phyloP scores from a whole-genome alignment of 1,140 invertebrate species.

The Drosophila mauritiana region DNA sequence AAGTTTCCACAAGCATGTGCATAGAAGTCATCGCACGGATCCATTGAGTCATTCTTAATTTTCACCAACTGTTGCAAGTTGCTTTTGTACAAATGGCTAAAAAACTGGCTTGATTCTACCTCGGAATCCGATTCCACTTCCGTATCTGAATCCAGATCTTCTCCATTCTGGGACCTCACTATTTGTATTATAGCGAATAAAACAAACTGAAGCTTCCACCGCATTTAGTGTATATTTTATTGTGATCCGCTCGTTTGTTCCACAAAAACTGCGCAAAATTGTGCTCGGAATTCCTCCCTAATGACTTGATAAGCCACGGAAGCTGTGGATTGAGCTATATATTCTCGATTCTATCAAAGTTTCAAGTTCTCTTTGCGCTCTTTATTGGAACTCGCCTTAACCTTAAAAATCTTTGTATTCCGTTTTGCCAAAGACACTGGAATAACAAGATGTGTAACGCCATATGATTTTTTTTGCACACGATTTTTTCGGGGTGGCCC shows the following conservation, averaged over 20 bases:
- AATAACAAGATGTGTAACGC: no score
- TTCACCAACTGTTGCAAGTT: constrained; percentile 55
- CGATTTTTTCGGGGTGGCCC: no score
- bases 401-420: constrained; percentile 53
- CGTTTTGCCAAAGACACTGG: constrained; percentile 2
- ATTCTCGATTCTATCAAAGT: constrained; percentile 34
- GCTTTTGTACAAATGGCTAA: constrained; percentile 57
- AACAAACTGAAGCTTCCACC: constrained; percentile 32
- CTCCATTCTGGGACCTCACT: constrained; percentile 14
- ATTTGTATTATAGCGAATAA: constrained; percentile 23
- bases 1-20: constrained; percentile 72
- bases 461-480: no score
- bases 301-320: constrained; percentile 53
- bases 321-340: constrained; percentile 39
- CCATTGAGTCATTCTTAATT: constrained; percentile 47
- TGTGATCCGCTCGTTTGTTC: constrained; percentile 55
- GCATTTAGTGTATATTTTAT: constrained; percentile 33
- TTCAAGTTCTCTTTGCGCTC: constrained; percentile 20
- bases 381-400: constrained; percentile 46
- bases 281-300: constrained; percentile 24
- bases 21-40: constrained; percentile 76
- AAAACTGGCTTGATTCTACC: constrained; percentile 40
- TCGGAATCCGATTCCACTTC: constrained; percentile 9
- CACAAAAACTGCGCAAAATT: constrained; percentile 58
- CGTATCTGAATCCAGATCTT: not conserved